These are phyloP conservation scores for Microcebus ravelobensis DNA, from an alignment of 2,113 vertebrate genomes.

Conservation along the genomic window DNA sequence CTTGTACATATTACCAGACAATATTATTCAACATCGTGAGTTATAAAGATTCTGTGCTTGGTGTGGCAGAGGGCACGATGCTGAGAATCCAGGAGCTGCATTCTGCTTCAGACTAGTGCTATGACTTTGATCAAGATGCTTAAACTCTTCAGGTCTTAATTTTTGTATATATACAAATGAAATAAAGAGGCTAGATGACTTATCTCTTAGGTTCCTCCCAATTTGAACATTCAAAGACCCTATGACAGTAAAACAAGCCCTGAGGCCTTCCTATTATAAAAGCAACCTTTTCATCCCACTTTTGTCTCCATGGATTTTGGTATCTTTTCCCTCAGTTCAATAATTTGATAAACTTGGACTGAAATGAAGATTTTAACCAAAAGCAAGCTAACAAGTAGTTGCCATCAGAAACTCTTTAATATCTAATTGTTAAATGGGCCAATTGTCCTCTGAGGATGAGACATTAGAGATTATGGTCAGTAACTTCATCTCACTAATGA, in stretches of 20 bases:
- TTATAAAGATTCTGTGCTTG: background rate
- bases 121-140: background rate
- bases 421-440: background rate
- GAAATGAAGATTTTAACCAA: conserved; percentile 44
- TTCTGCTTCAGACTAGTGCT: background rate
- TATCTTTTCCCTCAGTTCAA: conserved; percentile 25
- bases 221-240: background rate
- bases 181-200: background rate
- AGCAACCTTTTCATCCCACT: conserved; percentile 33
- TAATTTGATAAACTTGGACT: conserved; percentile 15
- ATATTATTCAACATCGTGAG: background rate
- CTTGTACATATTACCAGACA: background rate
- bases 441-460: background rate
- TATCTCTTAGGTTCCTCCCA: background rate
- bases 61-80: background rate
- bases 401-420: background rate
- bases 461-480: background rate
- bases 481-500: background rate
- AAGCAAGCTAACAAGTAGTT: conserved; percentile 31
- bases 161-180: background rate
- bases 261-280: background rate
- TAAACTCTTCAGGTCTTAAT: background rate
- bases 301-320: background rate
- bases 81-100: background rate
- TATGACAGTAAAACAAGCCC: background rate